Evolutionary conservation across 2,888 invertebrate genomes (phyloP).

Genomic region (Macaria liturata): DNA sequence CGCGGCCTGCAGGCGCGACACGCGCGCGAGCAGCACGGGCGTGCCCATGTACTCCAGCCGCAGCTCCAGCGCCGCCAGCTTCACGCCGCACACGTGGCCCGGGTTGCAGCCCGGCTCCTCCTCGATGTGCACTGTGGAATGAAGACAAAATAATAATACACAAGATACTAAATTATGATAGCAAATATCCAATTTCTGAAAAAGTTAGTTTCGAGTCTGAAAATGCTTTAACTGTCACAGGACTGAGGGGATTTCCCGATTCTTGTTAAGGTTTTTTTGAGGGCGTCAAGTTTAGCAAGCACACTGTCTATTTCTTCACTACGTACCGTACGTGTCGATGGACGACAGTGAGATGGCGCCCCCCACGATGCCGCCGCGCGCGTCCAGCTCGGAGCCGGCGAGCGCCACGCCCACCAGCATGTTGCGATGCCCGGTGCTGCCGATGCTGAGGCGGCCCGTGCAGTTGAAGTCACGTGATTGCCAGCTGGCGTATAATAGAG

Average conservation of each 20-base stretch:
- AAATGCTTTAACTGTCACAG: too few species aligned
- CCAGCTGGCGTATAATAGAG: slow-evolving; percentile 84
- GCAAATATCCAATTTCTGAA: too few species aligned
- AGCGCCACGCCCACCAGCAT: slow-evolving; percentile 94
- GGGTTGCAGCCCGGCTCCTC: slow-evolving; percentile 96
- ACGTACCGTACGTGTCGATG: slow-evolving; percentile 90
- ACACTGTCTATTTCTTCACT: too few species aligned
- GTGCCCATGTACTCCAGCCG: slow-evolving; percentile 99
- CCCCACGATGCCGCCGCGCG: slow-evolving; percentile 98
- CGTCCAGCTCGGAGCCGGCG: slow-evolving; percentile 95
- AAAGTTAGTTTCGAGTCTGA: too few species aligned
- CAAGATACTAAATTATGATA: too few species aligned
- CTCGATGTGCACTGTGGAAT: slow-evolving; percentile 94
- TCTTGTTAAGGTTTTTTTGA: too few species aligned
- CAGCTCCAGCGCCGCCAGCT: slow-evolving; percentile 93
- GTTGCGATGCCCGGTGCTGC: slow-evolving; percentile 97
- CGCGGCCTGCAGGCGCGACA: slow-evolving; percentile 91
- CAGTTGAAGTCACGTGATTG: slow-evolving; percentile 95
- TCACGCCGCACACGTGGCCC: slow-evolving; percentile 92
- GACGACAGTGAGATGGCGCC: slow-evolving; percentile 96
- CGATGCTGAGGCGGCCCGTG: slow-evolving; percentile 95
- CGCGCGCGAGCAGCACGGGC: slow-evolving; percentile 95
- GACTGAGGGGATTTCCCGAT: too few species aligned
- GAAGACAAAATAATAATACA: slow-evolving; percentile 20
- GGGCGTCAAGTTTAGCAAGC: too few species aligned